A percentile compares a stretch with the other conserved stretches of the same genome.
These are phyloP conservation scores for Coracopsis vasa DNA, from an alignment of 2,113 vertebrate genomes.

Conservation along the genomic window DNA sequence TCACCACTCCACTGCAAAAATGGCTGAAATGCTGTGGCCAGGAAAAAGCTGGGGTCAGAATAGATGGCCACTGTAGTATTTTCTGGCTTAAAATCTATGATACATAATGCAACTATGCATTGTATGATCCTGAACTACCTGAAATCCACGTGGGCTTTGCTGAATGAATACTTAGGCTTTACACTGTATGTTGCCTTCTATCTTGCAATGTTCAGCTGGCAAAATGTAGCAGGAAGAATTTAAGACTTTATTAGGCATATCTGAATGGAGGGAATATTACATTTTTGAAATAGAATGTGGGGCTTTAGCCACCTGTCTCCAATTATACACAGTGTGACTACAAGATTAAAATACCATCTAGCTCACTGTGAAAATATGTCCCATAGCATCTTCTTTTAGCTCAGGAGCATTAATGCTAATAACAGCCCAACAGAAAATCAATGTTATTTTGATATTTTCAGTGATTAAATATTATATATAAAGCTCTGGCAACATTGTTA, in stretches of 20 bases:
- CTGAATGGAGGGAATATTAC: neutral
- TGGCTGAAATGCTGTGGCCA: neutral
- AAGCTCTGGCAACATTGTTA: neutral
- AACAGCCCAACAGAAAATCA: neutral
- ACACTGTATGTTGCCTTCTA: neutral
- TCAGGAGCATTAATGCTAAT: neutral
- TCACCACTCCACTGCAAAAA: neutral
- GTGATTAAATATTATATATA: constrained; percentile 19
- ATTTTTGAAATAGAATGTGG: neutral
- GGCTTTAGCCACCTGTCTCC: constrained; percentile 31
- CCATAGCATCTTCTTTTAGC: neutral
- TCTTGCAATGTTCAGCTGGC: neutral
- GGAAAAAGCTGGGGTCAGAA: neutral
- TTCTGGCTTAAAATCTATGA: neutral
- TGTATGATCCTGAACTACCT: neutral
- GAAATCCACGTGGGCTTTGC: neutral
- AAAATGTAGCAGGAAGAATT: neutral
- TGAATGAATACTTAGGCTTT: neutral
- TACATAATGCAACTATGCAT: neutral
- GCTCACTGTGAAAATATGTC: constrained; percentile 12
- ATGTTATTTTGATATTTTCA: neutral
- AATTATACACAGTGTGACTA: constrained; percentile 1
- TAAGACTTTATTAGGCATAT: neutral
- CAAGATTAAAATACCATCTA: constrained; percentile 15
- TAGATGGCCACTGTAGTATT: neutral